Base-by-base conservation (phyloP, 2,888 invertebrate genomes). In the Epistrophella euchroma region DNA sequence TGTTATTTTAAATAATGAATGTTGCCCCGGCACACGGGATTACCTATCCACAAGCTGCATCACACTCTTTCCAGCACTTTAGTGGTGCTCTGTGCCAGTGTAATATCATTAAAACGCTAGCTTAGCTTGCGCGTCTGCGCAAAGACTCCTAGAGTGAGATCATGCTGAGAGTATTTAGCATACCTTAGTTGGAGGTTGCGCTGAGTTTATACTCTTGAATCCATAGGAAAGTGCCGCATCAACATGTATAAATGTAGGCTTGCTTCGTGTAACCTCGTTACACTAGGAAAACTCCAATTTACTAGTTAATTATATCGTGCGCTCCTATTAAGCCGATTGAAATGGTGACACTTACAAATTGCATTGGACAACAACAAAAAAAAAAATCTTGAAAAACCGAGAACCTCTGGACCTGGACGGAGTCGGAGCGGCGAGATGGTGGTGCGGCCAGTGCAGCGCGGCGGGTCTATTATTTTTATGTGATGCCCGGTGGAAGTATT, bases 321-420 rank as follows among this genome's bases (percentile, higher is more conserved):
- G 74, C 86, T 82, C 82, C 77, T 82, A 86, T 86, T 86, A 86
- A 82, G 82, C 74, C 86, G 82, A 86, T 86, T 86, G 86, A 86
- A 86, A 86, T 86, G 86, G 86, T 86, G 86, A 86, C 86, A 86
- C 86, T 86, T 86, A 82, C 86, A 86, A 86, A 86, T 86, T 86
- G 86, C 74, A 68, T 28, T 64, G 52, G 40, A 50, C 28, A 19
- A 64, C 32, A 40, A 62, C 7, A 28, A 32, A 22, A 43, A 43
- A 28, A 50, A 25, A 50, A 56, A 66, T 66, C 32, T 15, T 62
- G 43, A 73, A 50, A 55, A 45, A 40, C 28, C 40, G 62, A 37
- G 35, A 73, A 60, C 19, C 28, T 25, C 52, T 50, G 11, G 43
- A 32, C n/a, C n/a, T n/a, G n/a, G n/a, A 25, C 32, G 47, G 22